Base-by-base conservation (phyloP, 53 echinoderm and acorn worm genomes). In the Patiria pectinifera region DNA sequence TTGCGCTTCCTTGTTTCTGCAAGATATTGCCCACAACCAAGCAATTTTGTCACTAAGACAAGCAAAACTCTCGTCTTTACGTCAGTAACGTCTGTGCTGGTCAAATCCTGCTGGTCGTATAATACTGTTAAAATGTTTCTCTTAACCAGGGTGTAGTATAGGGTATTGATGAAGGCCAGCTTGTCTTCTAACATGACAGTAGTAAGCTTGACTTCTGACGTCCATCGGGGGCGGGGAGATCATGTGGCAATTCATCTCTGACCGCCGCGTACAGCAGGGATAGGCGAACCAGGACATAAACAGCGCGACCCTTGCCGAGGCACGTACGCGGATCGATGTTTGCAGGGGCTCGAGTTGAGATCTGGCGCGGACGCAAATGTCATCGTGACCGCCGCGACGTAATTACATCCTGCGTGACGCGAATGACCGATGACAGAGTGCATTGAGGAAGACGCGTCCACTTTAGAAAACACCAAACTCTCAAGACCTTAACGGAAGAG, bases 261-360 rank as follows among this genome's bases (percentile, higher is more conserved):
- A 79, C 48, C 48, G 69, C 83, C 47, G 11, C 3, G 46, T 48
- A 22, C 3, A 46, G 5, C 26, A 11, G 53, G 8, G 53, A 53
- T 53, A 76, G 35, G 35, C 35, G 0, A 6, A 23, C 22, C 2
- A 25, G 43, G 12, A 46, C 46, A 79, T 46, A 45, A 79, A 46
- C 79, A 85, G 45, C 85, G 11, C 14, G 10, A 66, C 62, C 63
- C 66, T 59, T 85, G 85, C 85, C 12, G 45, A 45, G 69, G 26
- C 85, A 85, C 66, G 85, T 85, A 63, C 85, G 69, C n/a, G 15
- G 74, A 69, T 85, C 85, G 69, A 85, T 83, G 83, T 59, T 26
- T 15, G 83, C n/a, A n/a, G 59, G 26, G 25, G 60, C 59, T 11
- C 5, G 59, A 63, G 85, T 61, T 83, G 19, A 62, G 83, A 83